Conservation (phyloP, 1,140 invertebrate genomes). For the Drosophila guanche region DNA sequence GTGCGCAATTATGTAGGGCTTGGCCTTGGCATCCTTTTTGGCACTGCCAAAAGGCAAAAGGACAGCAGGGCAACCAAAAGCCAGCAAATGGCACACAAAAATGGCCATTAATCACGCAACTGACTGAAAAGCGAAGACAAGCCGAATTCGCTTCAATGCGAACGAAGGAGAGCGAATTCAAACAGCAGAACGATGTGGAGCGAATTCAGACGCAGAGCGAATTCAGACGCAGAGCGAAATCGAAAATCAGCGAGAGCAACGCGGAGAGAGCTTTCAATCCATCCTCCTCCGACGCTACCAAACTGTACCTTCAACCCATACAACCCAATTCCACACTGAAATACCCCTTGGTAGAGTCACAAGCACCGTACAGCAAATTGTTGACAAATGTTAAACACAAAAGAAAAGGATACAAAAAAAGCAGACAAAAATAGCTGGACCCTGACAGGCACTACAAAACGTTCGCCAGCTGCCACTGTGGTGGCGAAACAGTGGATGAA, state of each 20-base stretch:
- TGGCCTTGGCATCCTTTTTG: conserved; percentile 54
- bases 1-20: conserved; percentile 56
- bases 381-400: conserved; percentile 34
- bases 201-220: too few species aligned
- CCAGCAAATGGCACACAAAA: conserved; percentile 18
- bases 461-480: conserved; percentile 42
- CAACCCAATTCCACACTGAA: not conserved
- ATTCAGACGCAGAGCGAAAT: not conserved
- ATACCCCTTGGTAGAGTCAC: not conserved
- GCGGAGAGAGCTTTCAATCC: too few species aligned
- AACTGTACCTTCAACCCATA: not conserved
- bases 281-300: not conserved
- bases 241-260: not conserved
- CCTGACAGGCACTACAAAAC: conserved; percentile 5
- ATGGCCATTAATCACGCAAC: conserved; percentile 66
- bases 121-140: not conserved
- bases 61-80: conserved; percentile 29
- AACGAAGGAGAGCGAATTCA: too few species aligned
- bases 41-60: conserved; percentile 32
- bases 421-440: conserved; percentile 12
- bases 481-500: conserved; percentile 7
- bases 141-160: too few species aligned
- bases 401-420: conserved; percentile 20
- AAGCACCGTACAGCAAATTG: conserved; percentile 21
- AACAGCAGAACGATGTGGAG: too few species aligned